These are phyloP conservation scores for Suncus etruscus DNA, from an alignment of 2,113 vertebrate species.

Conservation along the genomic window DNA sequence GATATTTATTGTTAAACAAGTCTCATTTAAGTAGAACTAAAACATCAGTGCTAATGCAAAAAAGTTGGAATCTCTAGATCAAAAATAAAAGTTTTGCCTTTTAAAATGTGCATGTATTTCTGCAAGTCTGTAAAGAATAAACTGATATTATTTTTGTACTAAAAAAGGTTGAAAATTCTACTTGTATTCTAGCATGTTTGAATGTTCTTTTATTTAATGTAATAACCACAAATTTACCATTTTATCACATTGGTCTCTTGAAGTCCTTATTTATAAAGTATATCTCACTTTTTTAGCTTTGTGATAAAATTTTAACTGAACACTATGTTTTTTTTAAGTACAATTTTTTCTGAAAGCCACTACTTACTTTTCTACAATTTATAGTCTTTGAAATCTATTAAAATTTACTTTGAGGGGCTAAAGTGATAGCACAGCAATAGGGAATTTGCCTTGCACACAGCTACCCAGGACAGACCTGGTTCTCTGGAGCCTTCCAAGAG, in stretches of 20 bases:
- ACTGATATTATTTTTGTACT: background rate
- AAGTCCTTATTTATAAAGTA: conserved; percentile 46
- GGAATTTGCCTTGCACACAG: too few relatives aligned
- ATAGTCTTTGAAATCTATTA: conserved; percentile 70
- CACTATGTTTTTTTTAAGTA: conserved; percentile 30
- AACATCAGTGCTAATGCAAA: conserved; percentile 60
- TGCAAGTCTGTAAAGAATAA: conserved; percentile 12
- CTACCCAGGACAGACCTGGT: too few relatives aligned
- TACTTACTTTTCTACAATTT: background rate
- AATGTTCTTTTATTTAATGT: background rate
- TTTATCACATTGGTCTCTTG: conserved; percentile 9
- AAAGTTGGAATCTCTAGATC: conserved; percentile 60
- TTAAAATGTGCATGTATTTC: conserved; percentile 35
- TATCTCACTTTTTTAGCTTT: conserved; percentile 63
- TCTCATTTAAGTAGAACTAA: conserved; percentile 72
- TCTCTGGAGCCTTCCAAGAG: too few relatives aligned
- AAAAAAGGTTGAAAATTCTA: conserved; percentile 69
- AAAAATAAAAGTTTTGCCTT: background rate
- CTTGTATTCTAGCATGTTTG: conserved; percentile 27
- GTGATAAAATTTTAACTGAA: conserved; percentile 51
- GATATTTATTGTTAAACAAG: conserved; percentile 67
- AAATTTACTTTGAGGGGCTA: conserved; percentile 51
- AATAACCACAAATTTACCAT: conserved; percentile 33
- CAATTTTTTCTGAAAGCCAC: conserved; percentile 60
- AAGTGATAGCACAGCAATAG: too few relatives aligned